Percentiles rank a stretch among this genome's conserved stretches.
These are phyloP conservation scores for Heliconius himera DNA, from an alignment of 1,140 invertebrate genomes.

Conservation along the genomic window DNA sequence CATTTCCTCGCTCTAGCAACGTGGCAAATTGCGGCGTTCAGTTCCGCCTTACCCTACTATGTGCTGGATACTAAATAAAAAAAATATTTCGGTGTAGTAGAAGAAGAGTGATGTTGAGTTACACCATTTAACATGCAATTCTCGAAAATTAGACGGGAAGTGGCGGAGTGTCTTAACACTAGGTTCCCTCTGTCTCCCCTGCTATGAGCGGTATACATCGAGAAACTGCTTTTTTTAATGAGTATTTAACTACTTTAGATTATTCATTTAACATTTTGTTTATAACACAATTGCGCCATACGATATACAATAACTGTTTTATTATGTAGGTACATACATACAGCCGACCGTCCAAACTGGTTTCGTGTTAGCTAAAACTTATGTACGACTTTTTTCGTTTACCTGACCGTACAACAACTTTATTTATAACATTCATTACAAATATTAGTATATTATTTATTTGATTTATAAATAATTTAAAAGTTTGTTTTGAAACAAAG, in stretches of 20 bases:
- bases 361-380: slow-evolving; percentile 55
- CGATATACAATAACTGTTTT: slow-evolving; percentile 4
- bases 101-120: too few species aligned
- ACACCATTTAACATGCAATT: too few species aligned
- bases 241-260: background rate
- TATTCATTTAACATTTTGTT: slow-evolving; percentile 4
- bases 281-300: background rate
- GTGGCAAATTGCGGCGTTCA: too few species aligned
- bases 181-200: too few species aligned
- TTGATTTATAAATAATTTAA: background rate
- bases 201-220: background rate
- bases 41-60: too few species aligned
- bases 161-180: too few species aligned
- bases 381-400: slow-evolving; percentile 32
- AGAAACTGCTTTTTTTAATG: background rate
- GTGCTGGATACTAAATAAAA: too few species aligned
- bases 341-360: slow-evolving; percentile 47
- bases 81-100: too few species aligned
- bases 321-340: slow-evolving; percentile 11
- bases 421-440: background rate
- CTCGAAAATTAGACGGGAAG: too few species aligned
- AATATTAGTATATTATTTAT: too few species aligned
- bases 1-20: too few species aligned
- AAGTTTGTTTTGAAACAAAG: slow-evolving; percentile 35
- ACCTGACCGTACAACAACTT: slow-evolving; percentile 18